These are phyloP conservation scores for Zosterops pallidus DNA, from an alignment of 2,113 vertebrate genomes.

Conservation along the genomic window DNA sequence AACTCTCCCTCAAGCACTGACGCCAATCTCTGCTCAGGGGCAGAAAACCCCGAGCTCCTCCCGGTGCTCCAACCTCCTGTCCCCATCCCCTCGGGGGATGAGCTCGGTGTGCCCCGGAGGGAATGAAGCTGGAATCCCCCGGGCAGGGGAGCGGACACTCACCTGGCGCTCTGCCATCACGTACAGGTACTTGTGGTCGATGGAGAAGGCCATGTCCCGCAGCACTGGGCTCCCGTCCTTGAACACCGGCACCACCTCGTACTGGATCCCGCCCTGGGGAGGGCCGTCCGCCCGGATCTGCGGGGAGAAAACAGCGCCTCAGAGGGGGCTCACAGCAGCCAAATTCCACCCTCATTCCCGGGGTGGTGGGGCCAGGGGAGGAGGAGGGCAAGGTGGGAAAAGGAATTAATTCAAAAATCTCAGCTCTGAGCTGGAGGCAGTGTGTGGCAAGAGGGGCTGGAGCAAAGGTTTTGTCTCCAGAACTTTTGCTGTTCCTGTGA, in stretches of 20 bases:
- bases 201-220: conserved; percentile 95
- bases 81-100: rapidly evolving
- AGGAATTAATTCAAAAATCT: not conserved
- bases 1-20: not conserved
- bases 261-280: conserved; percentile 90
- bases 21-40: not conserved
- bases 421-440: not conserved
- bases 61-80: rapidly evolving
- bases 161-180: conserved; percentile 97
- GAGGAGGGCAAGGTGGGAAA: not conserved
- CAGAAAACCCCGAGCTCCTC: not conserved
- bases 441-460: not conserved
- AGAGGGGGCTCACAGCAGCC: not conserved
- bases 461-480: not conserved
- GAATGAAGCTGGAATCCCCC: no score
- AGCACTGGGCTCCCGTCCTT: conserved; percentile 91
- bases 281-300: conserved; percentile 96
- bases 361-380: not conserved
- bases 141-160: conserved; percentile 47
- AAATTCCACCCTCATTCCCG: rapidly evolving
- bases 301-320: not conserved
- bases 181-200: conserved; percentile 88
- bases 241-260: conserved; percentile 88
- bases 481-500: no score
- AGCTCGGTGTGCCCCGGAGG: not conserved